Conservation (phyloP, 2,797 vertebrate species). For the Poliocrania exsul region DNA sequence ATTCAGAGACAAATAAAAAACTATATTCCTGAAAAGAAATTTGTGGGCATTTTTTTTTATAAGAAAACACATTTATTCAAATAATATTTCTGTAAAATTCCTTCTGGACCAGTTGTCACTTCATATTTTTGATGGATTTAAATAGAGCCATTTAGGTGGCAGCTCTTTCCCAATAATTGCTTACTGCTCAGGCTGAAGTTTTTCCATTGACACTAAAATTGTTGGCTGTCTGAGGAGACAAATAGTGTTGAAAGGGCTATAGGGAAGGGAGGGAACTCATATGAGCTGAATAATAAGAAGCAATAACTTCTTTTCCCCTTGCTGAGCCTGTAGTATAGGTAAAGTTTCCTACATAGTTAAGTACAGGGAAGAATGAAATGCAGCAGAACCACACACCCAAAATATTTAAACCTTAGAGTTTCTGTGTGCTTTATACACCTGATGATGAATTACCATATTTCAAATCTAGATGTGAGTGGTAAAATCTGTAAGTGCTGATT, state of each 20-base stretch:
- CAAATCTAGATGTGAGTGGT: neutral
- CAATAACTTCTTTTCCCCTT: neutral
- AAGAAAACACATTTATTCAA: neutral
- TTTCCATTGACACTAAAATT: neutral
- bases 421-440: neutral
- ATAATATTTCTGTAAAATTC: neutral
- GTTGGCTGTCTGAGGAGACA: neutral
- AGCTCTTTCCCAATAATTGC: neutral
- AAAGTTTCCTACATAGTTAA: neutral
- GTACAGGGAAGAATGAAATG: neutral
- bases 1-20: neutral
- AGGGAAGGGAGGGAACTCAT: neutral
- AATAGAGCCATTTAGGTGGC: neutral
- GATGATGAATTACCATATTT: neutral
- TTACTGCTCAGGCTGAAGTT: neutral
- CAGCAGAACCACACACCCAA: neutral
- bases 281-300: neutral
- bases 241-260: neutral
- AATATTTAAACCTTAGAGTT: neutral
- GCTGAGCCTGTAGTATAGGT: neutral
- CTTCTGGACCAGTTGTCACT: neutral
- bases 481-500: neutral
- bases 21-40: neutral
- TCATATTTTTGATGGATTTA: neutral
- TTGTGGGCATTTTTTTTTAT: neutral